These are phyloP conservation scores for Poeciliopsis prolifica DNA, from an alignment of 2,113 vertebrate genomes.

Conservation along the genomic window DNA sequence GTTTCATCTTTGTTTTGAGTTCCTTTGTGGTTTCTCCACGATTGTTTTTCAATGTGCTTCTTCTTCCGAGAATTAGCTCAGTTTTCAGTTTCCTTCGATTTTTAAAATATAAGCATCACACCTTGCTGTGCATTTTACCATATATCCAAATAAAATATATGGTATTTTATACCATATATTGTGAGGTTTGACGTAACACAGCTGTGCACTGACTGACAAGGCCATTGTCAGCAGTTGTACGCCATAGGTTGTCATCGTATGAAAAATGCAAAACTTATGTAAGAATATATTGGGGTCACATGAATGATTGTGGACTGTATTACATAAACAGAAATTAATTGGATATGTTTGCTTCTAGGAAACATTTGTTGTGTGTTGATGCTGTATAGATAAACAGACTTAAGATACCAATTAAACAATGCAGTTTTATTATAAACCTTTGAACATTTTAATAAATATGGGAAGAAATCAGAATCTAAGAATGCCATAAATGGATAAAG, in stretches of 20 bases:
- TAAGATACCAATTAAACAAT: too few relatives aligned
- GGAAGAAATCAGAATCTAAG: too few relatives aligned
- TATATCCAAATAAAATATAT: constrained; percentile 50
- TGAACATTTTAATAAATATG: too few relatives aligned
- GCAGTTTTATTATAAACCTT: background rate
- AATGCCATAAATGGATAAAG: too few relatives aligned
- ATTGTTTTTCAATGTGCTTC: background rate
- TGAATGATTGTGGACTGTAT: background rate
- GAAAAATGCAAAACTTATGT: background rate
- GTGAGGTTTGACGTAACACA: constrained; percentile 59
- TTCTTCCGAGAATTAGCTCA: background rate
- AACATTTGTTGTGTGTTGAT: too few relatives aligned
- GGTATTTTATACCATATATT: too few relatives aligned
- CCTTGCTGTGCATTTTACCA: constrained; percentile 59
- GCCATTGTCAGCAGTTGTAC: constrained; percentile 38
- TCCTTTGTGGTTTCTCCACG: background rate
- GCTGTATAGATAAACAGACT: background rate
- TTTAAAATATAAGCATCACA: constrained; percentile 22
- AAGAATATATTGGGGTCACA: background rate
- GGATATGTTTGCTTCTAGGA: background rate
- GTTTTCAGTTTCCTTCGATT: constrained; percentile 30
- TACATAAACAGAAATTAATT: background rate
- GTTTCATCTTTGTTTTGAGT: constrained; percentile 2
- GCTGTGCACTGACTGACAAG: constrained; percentile 62
- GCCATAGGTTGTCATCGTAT: constrained; percentile 35